Percentiles rank a stretch among this genome's conserved stretches.
These are phyloP conservation scores for Melanerpes formicivorus DNA, from an alignment of 2,113 vertebrate genomes.

Conservation along the genomic window DNA sequence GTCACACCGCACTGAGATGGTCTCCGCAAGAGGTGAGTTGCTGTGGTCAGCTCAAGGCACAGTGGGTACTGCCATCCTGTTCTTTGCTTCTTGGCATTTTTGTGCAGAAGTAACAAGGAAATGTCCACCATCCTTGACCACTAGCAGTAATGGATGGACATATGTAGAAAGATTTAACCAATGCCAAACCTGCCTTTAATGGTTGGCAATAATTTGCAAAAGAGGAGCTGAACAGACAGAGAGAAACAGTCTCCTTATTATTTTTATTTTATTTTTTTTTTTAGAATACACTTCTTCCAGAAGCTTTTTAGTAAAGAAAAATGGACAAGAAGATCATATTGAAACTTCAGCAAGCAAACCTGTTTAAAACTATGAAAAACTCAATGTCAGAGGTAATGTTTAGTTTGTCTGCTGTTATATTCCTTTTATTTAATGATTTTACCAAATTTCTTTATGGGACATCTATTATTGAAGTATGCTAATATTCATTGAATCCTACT, in stretches of 20 bases:
- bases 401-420: neutral
- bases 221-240: neutral
- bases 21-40: neutral
- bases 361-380: neutral
- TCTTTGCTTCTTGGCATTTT: neutral
- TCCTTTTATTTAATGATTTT: constrained; percentile 45
- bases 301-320: neutral
- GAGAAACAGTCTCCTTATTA: neutral
- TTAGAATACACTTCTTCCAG: neutral
- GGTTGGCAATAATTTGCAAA: neutral
- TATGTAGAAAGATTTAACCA: neutral
- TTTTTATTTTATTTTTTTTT: neutral
- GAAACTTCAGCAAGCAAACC: neutral
- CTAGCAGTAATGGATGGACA: neutral
- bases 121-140: neutral
- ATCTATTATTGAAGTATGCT: constrained; percentile 27
- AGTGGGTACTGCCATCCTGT: fast-evolving
- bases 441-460: constrained; percentile 44
- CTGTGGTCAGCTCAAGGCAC: neutral
- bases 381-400: neutral
- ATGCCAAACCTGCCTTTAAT: neutral
- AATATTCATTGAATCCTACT: constrained; percentile 63
- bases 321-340: neutral
- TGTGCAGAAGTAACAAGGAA: neutral
- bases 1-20: neutral